Evolutionary conservation across 2,888 invertebrate species (phyloP).

Genomic region (Cantharis rustica): DNA sequence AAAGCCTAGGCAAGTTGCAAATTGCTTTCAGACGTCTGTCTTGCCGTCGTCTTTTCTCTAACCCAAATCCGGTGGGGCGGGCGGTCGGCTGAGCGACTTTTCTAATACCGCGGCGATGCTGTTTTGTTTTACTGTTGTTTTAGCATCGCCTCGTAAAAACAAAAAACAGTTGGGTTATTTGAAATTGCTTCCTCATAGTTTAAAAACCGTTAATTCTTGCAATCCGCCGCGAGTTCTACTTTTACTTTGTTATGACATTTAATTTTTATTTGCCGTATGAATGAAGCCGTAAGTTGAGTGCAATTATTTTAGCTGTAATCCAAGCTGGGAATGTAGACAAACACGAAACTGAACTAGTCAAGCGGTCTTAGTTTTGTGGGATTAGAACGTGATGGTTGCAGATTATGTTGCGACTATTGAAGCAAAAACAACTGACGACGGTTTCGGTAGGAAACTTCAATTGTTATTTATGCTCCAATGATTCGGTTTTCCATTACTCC

Average conservation of each 20-base stretch:
- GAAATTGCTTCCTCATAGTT: neutral
- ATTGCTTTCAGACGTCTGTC: neutral
- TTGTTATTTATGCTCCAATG: neutral
- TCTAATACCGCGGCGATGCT: neutral
- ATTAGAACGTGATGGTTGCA: neutral
- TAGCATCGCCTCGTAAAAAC: neutral
- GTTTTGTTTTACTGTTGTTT: neutral
- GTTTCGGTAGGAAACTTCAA: neutral
- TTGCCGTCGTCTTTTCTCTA: neutral
- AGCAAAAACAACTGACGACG: neutral
- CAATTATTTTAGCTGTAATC: neutral
- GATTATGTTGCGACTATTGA: neutral
- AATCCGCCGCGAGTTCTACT: neutral
- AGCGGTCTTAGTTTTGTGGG: conserved; percentile 3
- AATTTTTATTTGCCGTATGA: neutral
- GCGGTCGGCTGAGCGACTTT: neutral
- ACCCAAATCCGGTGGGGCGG: neutral
- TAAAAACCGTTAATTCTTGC: neutral
- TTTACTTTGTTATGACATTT: neutral
- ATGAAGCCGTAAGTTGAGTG: neutral
- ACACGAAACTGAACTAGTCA: neutral
- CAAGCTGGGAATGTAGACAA: neutral
- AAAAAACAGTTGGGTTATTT: neutral
- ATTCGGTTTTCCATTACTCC: neutral
- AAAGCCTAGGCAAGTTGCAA: conserved; percentile 3